Conservation (phyloP, 2,888 invertebrate genomes). For the Drosophila recens region DNA sequence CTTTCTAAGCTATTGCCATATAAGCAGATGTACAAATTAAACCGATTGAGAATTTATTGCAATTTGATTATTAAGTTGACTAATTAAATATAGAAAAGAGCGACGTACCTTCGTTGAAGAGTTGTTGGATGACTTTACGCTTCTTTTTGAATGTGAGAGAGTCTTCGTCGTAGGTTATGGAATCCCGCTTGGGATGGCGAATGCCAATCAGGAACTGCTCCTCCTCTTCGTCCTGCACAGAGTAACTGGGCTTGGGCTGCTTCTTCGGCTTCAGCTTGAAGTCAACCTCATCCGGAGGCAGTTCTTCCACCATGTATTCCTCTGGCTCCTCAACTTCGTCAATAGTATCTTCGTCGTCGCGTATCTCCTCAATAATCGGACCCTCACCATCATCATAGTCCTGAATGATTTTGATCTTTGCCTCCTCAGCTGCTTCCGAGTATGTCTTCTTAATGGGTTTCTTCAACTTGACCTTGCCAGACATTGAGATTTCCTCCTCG, state of each 20-base stretch:
- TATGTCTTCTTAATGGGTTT: constrained; percentile 91
- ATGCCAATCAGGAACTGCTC: constrained; percentile 86
- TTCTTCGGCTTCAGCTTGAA: constrained; percentile 86
- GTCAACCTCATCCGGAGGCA: constrained; percentile 85
- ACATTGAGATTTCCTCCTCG: constrained; percentile 95
- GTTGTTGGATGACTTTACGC: constrained; percentile 88
- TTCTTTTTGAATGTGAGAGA: constrained; percentile 90
- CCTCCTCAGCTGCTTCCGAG: constrained; percentile 91
- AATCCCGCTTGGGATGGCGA: constrained; percentile 86
- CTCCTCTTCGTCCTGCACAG: constrained; percentile 87
- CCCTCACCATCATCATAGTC: constrained; percentile 87
- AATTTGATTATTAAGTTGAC: neutral
- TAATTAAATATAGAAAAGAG: neutral
- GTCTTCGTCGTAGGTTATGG: constrained; percentile 87
- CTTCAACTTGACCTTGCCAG: constrained; percentile 92
- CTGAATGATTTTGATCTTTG: constrained; percentile 89
- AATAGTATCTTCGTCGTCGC: constrained; percentile 87
- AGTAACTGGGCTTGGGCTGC: constrained; percentile 86
- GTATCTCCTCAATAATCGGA: constrained; percentile 88
- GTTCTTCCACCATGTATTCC: constrained; percentile 87
- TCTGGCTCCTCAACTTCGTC: constrained; percentile 86
- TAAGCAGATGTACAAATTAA: constrained; percentile 77
- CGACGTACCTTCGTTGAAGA: constrained; percentile 86
- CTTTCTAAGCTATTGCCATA: constrained; percentile 85
- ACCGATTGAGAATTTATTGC: constrained; percentile 47